Base-by-base conservation (phyloP, 2,113 vertebrate species). In the Megaleporinus macrocephalus region DNA sequence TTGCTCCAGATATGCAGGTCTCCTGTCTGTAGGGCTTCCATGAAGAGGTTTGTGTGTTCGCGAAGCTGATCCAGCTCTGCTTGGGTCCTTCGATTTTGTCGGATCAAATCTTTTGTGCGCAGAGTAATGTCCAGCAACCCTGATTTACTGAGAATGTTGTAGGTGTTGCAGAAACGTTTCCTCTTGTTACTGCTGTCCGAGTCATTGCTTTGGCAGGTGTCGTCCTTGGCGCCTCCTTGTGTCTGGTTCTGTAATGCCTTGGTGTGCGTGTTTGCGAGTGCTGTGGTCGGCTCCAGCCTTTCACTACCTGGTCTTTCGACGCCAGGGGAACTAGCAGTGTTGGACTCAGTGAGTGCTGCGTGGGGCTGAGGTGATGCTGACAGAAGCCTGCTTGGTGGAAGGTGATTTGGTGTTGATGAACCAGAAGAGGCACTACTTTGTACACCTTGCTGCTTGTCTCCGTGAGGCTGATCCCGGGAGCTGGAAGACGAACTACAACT, bases 81-180 rank as follows among this genome's bases (percentile, higher is more conserved):
- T 89, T 98, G 96, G 0, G 95, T 97, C 82, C 95, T 93, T 5
- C 96, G 95, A 91, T 97, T 99, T 89, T 96, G 95, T 63, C 95
- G 93, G 73, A 97, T 96, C 76, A 98, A 87, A 89, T 98, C 97
- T 93, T 97, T 98, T 61, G 96, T 97, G 83, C 97, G 96, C 30
- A 98, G 91, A 4, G 96, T 96, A 85, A 98, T 98, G 90, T 96
- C 96, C 82, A 98, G 92, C 89, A 98, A 85, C 0, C 96, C 96
- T 0, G 97, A 98, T 59, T 91, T 93, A 75, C 94, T 95, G 0
- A 98, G 90, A 82, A 97, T 95, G 5, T 97, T 96, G 2, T 97
- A 95, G 0, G 96, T 98, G 76, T 98, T 98, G 90, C 96, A 93
- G 89, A 98, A 97, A 70, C 96, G 95, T 81, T 95, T 95, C 74